Evolutionary conservation across 1,140 invertebrate genomes (phyloP), one percentile per base, ranked within the genome.

Genomic region (Metopolophium dirhodum): DNA sequence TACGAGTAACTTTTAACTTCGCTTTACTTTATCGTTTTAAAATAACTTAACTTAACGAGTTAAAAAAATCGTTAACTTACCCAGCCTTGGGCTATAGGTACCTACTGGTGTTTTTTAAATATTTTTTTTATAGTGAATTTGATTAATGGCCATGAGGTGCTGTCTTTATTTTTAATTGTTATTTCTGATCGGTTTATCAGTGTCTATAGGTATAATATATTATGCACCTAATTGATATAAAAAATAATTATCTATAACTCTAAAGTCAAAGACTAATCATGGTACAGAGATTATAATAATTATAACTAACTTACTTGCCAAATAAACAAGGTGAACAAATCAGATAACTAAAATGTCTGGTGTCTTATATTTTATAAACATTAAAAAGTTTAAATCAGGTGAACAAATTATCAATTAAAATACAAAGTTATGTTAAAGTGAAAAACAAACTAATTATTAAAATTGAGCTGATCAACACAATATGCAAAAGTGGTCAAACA

Each of bases 241-340:
- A 51, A 77, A 77, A 77, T 77, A 77, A 77, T 77, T 77, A 77
- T 77, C 61, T 77, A 7, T 20, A 77, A 77, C 22, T 77, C 61
- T 77, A n/a, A 77, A 77, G 61, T 77, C 61, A 77, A 77, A 77
- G 61, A 77, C n/a, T 77, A n/a, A n/a, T 35, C 30, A 77, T 77
- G n/a, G 61, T 77, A n/a, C 61, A 77, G n/a, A 77, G 30, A 77
- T 68, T 57, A 57, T 26, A n/a, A 61, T 61, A 30, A 77, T 35
- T 77, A n/a, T n/a, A 77, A n/a, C 30, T 77, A n/a, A 77, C 30
- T n/a, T 77, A n/a, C 30, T 77, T n/a, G n/a, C 61, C 61, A 77
- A 18, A 77, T 68, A 77, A 77, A 77, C 61, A 77, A 77, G 61
- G 61, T n/a, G 61, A 77, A 77, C 7, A n/a, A 77, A 77, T 77